phyloP scores from a whole-genome alignment of 2,888 invertebrate species.

The Dasysyrphus tricinctus region DNA sequence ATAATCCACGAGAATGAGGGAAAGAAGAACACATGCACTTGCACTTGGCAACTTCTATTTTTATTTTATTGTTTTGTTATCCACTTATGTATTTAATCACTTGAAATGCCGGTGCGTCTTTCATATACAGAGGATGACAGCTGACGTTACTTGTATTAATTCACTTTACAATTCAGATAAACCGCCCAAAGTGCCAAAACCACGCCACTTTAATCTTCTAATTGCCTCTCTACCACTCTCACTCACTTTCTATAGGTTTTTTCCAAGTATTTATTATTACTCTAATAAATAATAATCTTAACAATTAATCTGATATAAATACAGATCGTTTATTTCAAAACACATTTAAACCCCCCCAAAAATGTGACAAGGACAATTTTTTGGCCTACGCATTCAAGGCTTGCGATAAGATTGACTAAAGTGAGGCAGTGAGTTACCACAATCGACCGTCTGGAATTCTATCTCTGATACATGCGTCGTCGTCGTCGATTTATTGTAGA shows the following conservation, averaged over 20 bases:
- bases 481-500: neutral
- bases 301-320: constrained; percentile 8
- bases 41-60: constrained; percentile 55
- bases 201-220: constrained; percentile 23
- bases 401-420: constrained; percentile 30
- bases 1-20: constrained; percentile 18
- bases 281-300: neutral
- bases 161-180: neutral
- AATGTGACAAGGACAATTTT: constrained; percentile 8
- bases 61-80: constrained; percentile 22
- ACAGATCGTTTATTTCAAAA: neutral
- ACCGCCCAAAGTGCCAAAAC: constrained; percentile 10
- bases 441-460: constrained; percentile 6
- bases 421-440: neutral
- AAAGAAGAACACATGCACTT: constrained; percentile 64
- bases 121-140: neutral
- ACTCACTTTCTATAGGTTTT: neutral
- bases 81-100: constrained; percentile 29
- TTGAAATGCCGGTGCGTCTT: neutral
- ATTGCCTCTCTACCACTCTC: neutral
- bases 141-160: neutral
- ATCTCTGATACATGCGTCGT: neutral
- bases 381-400: neutral
- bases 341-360: neutral
- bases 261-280: neutral